Evolutionary conservation across 2,113 vertebrate genomes (phyloP), one percentile per base, ranked within the genome.

Genomic region (Proterorhinus semilunaris): DNA sequence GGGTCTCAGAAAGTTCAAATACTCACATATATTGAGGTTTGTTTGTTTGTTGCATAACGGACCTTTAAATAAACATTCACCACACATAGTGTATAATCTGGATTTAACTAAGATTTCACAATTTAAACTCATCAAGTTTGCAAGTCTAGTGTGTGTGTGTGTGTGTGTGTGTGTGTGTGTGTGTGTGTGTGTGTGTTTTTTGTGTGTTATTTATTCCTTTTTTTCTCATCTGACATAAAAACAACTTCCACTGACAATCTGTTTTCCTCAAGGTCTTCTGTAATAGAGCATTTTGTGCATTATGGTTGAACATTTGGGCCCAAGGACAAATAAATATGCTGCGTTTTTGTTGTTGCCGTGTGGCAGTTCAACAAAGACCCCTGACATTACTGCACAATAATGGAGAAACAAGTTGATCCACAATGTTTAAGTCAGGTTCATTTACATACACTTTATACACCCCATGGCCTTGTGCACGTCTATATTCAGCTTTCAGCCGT

Each of bases 391-490:
- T 67, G 50, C 54, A 4, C 44, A 63, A 63, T 72, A 75, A 79
- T 55, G 12, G 46, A 70, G 62, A 76, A 83, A 84, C 77, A 84
- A 74, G 78, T 80, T 80, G 63, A 83, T 83, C 74, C 63, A 78
- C 66, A 65, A 61, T 45, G 44, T 83, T 83, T 67, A 81, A 78
- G 76, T 65, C 61, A 27, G 58, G 62, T 68, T 86, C 68, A 82
- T 83, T 81, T 83, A 74, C 83, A 78, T 76, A 73, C 65, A 71
- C 74, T 75, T 74, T 71, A 82, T 86, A 80, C 79, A 54, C 74
- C 74, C 76, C 71, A 10, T 58, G 72, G 68, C 76, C 71, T 78
- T 72, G 76, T 68, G 48, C 72, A 42, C 65, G 45, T 50, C 53
- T 79, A 82, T 71, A 82, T 74, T 68, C 74, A 75, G 71, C 72